Conservation (phyloP, 2,113 vertebrate genomes). For the Hydrochoerus hydrochaeris region DNA sequence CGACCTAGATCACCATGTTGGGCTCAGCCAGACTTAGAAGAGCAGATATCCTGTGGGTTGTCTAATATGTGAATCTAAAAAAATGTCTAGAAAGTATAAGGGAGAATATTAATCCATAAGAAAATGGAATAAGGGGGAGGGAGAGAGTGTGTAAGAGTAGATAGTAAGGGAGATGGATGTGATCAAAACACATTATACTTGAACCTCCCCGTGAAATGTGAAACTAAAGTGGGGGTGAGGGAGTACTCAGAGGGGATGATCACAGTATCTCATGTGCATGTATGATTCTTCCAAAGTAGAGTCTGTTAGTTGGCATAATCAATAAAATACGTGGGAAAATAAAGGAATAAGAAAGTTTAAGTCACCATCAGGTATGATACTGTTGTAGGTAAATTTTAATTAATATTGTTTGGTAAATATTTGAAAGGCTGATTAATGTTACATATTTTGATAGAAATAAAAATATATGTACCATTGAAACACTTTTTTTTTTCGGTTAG, state of each 20-base stretch:
- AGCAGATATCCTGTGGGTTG: neutral
- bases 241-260: neutral
- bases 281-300: neutral
- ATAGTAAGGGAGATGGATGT: neutral
- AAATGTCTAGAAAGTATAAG: neutral
- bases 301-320: neutral
- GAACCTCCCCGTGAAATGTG: neutral
- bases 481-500: neutral
- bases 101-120: neutral
- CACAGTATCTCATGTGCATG: neutral
- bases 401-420: neutral
- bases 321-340: neutral
- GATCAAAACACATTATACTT: neutral
- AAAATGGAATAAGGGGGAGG: neutral
- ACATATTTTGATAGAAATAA: neutral
- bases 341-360: neutral
- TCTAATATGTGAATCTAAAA: neutral
- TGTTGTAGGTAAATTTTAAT: neutral
- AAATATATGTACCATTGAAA: neutral
- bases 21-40: neutral
- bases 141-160: neutral
- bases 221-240: neutral
- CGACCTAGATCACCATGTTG: neutral
- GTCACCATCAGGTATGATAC: neutral
- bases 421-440: neutral